Evolutionary conservation across 2,797 vertebrate genomes (phyloP), one percentile per base, ranked within the genome.

Genomic region (Euthynnus affinis): DNA sequence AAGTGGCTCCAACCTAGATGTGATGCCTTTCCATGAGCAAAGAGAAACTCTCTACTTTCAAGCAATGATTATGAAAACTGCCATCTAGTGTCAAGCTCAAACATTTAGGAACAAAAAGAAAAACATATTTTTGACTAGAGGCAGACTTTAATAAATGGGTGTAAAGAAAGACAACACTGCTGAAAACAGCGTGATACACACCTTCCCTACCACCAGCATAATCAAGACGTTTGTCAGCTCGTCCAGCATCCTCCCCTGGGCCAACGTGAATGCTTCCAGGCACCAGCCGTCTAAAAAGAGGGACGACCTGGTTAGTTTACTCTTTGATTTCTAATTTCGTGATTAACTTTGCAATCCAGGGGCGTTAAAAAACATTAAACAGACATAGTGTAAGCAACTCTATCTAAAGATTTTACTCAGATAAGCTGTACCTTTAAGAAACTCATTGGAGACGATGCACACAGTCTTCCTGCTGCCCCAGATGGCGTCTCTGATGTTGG

Each of bases 401-500:
- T 23, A 61, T 14, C 3, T 22, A 46, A 27, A 61, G 17, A 32
- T 55, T 12, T 61, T 15, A n/a, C 8, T 55, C 6, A 34, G 20
- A 66, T 25, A 34, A 20, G 20, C 44, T 13, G 22, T 82, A 93
- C 92, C 92, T 71, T 93, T 94, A 0, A 99, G 95, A 78, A 99
- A 98, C 55, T 96, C 93, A 61, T 93, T 96, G 70, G 97, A 97
- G 81, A 99, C 95, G 1, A 99, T 46, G 34, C 96, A 98, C 6
- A 99, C 72, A 0, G 95, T 96, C 88, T 97, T 98, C 22, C 92
- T 96, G 87, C 97, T 98, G 76, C 85, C 87, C 93, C 96, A 97
- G 82, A 99, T 91, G 7, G 97, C 96, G 0, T 96, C 93, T n/a
- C 89, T 91, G 86, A 98, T 98, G 88, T 97, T 98, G 71, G 87